Base-by-base conservation (phyloP, 1,140 invertebrate genomes). In the Anthonomus grandis region DNA sequence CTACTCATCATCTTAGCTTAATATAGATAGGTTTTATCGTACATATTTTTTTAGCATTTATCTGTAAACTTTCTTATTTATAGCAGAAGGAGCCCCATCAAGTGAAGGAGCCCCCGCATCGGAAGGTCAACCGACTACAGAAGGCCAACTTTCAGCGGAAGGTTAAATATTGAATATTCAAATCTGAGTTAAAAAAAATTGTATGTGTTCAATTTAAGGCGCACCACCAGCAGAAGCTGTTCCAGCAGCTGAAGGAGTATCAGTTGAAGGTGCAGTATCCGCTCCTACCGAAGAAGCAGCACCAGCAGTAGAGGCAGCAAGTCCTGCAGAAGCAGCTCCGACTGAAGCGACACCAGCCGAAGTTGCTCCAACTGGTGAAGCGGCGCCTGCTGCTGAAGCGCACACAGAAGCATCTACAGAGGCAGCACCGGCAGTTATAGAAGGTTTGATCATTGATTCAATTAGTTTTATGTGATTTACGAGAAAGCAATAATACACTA, bases 221-320 rank as follows among this genome's bases (percentile, higher is more conserved):
- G 75, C 72, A 13, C 67, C 70, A 8, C 72, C 78, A 15, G 72
- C 67, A 1, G 70, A 70, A 38, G 70, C 71, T n/a, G 70, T 73
- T 37, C 38, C 60, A 39, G 36, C 62, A 9, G 56, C 60, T 2
- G 57, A 62, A 22, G 55, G 45, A n/a, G 64, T 24, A 6, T 55
- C 52, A 18, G 13, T 18, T 21, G 36, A 60, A 64, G 19, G 15
- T 18, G 44, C 42, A 41, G 42, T 12, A 53, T 23, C 41, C 31
- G 8, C 48, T 18, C 45, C 45, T 31, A 13, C 45, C 25, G 18
- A 3, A 9, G 45, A 25, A 27, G 6, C 59, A 71, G 50, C 50
- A 58, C 13, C 48, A 49, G 15, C 18, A 0, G 45, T 17, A 23
- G 49, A 54, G 22, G 39, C 61, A 34, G 48, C 61, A 45, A 13